Conservation (phyloP, 2,113 vertebrate species). For the Mesitornis unicolor region DNA sequence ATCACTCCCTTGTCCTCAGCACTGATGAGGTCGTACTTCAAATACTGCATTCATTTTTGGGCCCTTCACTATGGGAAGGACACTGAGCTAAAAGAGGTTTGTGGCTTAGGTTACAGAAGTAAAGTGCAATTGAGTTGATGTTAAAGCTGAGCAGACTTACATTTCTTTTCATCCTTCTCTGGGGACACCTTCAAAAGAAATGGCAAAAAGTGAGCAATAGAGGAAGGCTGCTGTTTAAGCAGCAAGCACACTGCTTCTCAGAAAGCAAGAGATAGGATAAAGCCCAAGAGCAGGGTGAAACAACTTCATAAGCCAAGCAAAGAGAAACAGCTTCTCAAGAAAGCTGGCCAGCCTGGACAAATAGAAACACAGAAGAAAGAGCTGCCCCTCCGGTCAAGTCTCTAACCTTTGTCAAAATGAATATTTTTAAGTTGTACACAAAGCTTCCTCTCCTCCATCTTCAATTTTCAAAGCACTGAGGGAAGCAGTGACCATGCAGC, state of each 20-base stretch:
- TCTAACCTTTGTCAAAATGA: neutral
- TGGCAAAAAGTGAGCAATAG: neutral
- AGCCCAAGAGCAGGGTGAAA: neutral
- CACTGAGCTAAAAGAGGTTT: neutral
- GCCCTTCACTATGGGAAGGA: too few species aligned
- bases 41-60: too few species aligned
- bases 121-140: neutral
- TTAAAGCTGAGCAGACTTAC: neutral
- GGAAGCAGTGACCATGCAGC: neutral
- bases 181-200: neutral
- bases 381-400: neutral
- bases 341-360: neutral
- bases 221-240: neutral
- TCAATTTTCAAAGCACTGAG: neutral
- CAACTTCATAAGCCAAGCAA: neutral
- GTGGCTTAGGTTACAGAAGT: neutral
- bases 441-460: neutral
- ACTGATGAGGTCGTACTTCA: too few species aligned
- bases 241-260: neutral
- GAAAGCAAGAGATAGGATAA: neutral
- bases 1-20: too few species aligned
- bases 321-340: neutral
- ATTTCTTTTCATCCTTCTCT: neutral
- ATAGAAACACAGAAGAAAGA: neutral
- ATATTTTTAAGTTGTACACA: neutral